These are phyloP conservation scores for Drosophila longiperda DNA, from an alignment of 2,888 invertebrate genomes.

Conservation along the genomic window DNA sequence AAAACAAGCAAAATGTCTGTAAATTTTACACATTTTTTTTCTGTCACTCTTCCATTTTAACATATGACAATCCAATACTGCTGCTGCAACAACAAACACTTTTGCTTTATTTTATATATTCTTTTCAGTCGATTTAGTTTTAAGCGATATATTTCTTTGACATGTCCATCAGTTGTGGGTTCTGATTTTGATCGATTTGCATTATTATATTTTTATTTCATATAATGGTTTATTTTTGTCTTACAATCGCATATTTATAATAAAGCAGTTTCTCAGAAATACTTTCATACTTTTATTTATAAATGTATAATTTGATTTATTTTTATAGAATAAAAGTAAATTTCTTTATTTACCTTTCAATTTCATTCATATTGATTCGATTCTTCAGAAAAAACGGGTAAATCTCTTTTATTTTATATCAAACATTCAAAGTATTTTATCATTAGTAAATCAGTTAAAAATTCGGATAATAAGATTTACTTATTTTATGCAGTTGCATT, in stretches of 20 bases:
- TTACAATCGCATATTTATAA: neutral
- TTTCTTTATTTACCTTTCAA: neutral
- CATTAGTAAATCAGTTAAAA: neutral
- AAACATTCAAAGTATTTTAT: neutral
- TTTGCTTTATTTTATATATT: neutral
- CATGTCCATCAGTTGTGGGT: neutral
- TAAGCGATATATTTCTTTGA: neutral
- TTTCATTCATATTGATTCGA: neutral
- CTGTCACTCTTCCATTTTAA: conserved; percentile 2
- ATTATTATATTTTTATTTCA: neutral
- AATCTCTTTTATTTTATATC: neutral
- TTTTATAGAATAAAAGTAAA: neutral
- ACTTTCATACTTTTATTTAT: neutral
- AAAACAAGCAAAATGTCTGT: conserved; percentile 37
- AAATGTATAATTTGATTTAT: too few relatives aligned
- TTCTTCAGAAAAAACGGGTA: neutral
- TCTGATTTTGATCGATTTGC: neutral
- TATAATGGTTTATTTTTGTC: neutral
- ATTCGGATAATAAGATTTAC: neutral
- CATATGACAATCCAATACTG: conserved; percentile 1
- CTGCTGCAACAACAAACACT: neutral
- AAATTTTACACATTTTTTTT: conserved; percentile 23
- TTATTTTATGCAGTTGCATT: neutral
- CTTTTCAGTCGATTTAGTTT: neutral
- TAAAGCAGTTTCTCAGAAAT: neutral